phyloP scores from a whole-genome alignment of 2,888 invertebrate genomes.

The Bimastos eiseni region DNA sequence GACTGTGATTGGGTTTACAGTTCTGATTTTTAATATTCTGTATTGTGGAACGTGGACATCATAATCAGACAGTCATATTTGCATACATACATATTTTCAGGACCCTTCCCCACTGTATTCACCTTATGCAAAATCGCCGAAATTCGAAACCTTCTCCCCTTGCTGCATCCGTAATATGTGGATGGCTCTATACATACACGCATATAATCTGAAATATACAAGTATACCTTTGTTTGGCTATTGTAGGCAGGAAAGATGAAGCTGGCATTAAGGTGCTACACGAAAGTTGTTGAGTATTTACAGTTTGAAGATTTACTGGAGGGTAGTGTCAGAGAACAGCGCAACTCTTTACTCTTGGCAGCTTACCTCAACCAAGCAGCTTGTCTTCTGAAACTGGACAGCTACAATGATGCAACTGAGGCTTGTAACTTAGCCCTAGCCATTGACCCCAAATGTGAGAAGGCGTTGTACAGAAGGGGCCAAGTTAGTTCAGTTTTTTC shows the following conservation, averaged over 20 bases:
- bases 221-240: background rate
- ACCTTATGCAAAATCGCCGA: no score
- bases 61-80: no score
- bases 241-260: constrained; percentile 57
- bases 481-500: constrained; percentile 59
- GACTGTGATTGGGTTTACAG: no score
- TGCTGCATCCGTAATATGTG: no score
- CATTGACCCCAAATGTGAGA: constrained; percentile 77
- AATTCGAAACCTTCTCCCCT: no score
- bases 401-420: constrained; percentile 73
- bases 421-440: constrained; percentile 78
- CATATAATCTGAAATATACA: background rate
- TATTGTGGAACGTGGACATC: no score
- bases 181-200: background rate
- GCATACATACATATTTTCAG: no score
- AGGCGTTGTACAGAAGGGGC: constrained; percentile 85
- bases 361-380: constrained; percentile 79
- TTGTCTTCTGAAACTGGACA: constrained; percentile 77
- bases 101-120: no score
- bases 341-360: constrained; percentile 70
- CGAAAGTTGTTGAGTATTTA: constrained; percentile 73
- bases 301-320: constrained; percentile 66
- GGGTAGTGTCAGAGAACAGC: constrained; percentile 62
- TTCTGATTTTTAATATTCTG: no score
- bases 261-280: constrained; percentile 76